Evolutionary conservation across 2,888 invertebrate genomes (phyloP), one percentile per base, ranked within the genome.

Genomic region (Yponomeuta sedellus): DNA sequence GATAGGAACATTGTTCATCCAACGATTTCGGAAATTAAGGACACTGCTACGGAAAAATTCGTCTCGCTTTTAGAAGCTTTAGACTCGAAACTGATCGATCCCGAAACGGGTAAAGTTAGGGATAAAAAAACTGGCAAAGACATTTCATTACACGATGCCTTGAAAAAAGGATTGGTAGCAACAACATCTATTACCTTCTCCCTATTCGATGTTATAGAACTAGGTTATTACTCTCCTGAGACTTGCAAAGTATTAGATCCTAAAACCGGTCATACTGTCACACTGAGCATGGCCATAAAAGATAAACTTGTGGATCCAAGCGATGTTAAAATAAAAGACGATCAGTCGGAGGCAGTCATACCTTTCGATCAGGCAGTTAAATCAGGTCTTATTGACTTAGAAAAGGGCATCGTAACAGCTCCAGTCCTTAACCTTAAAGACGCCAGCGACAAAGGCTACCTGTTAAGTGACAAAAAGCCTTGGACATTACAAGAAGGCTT

Each of bases 401-500:
- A 94, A 65, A 92, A 92, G 70, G 97, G 96, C 58, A 81, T 94
- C 28, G 83, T 97, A 34, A 94, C 93, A 1, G 92, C 93, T 69
- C 96, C 96, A 0, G 84, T 92, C 69, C 92, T 95, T 77, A 94
- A 95, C 66, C 88, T 97, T 58, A 95, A 96, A 80, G 94, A 95
- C 73, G 97, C 97, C 2, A 94, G 94, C 72, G 94, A 95, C 65
- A 96, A 96, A 78, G 97, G 97, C 10, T 96, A 95, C 77, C 91
- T 97, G 59, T 85, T 97, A 40, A 96, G 95, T 74, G 95, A 96
- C 40, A 93, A 94, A 66, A 94, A 95, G 75, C 97, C 97, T 0
- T 94, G 95, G 93, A 95, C 96, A 0, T 85, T 97, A 68, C 96
- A 96, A 80, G 96, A 97, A 88, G 96, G 96, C 16, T 85, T 97